phyloP scores from a whole-genome alignment of 2,113 vertebrate genomes.

The Strix aluco region DNA sequence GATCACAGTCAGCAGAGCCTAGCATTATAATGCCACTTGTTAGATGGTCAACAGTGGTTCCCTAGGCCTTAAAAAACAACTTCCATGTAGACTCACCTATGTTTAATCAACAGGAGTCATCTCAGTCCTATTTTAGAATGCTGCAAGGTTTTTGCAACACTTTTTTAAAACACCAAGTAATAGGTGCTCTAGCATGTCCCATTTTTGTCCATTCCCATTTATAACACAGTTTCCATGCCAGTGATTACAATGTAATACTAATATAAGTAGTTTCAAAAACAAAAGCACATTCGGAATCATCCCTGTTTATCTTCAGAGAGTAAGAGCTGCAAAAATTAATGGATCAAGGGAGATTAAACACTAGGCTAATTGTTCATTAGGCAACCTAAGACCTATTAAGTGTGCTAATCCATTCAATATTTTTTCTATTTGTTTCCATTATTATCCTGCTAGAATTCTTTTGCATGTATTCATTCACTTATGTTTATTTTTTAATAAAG shows the following conservation, averaged over 20 bases:
- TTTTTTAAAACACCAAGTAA: not conserved
- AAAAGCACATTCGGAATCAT: slow-evolving; percentile 20
- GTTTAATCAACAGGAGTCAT: not conserved
- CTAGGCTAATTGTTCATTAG: slow-evolving; percentile 61
- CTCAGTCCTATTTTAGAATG: not conserved
- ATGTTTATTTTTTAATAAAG: not conserved
- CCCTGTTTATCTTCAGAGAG: not conserved
- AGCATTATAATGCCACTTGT: not conserved
- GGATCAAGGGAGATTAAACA: slow-evolving; percentile 47
- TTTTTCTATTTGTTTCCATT: slow-evolving; percentile 30
- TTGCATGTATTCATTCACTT: not conserved
- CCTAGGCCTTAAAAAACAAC: not conserved
- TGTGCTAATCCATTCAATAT: slow-evolving; percentile 41
- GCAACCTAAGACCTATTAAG: slow-evolving; percentile 37
- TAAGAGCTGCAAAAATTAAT: not conserved
- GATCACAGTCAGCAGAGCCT: not conserved
- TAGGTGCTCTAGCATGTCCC: not conserved
- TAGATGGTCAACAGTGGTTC: not conserved
- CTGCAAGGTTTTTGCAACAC: not conserved
- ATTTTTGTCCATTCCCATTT: not conserved
- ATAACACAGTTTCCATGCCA: not conserved
- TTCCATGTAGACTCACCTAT: not conserved
- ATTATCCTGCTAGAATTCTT: not conserved
- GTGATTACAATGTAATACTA: not conserved
- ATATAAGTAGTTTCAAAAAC: not conserved